Evolutionary conservation across 2,113 vertebrate genomes (phyloP), one percentile per base, ranked within the genome.

Genomic region (Vulpes ferrilata): DNA sequence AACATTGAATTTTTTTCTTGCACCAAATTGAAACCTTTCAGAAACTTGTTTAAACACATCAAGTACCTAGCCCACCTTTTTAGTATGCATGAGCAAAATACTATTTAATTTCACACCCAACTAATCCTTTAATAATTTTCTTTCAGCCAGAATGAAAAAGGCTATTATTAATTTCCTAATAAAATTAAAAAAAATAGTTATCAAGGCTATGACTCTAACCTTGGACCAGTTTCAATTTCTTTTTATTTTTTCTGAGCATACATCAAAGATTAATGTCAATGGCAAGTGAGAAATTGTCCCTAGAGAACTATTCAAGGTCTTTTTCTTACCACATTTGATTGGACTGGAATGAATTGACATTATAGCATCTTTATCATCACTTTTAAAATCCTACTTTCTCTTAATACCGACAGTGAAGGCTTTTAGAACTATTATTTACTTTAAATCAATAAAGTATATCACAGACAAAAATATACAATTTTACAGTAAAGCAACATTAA

Each of bases 71-170:
- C 53, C 92, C n/a, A 90, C 78, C 76, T 98, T 98, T 98, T 98
- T 95, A 98, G 96, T 93, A 97, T 97, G 97, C 96, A 98, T 97
- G 96, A 98, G 95, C 96, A 98, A 99, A 99, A 97, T 97, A 87
- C 82, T 98, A 98, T 98, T 98, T 98, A 98, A 99, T 99, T 99
- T 99, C 98, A 99, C 97, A 99, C 97, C 98, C 97, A 98, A 95
- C 96, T 98, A 99, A 98, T 98, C 95, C 69, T 98, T 99, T 97
- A 98, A 98, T 95, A 99, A 98, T 98, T 98, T 98, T 97, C 92
- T 98, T 99, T 98, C 96, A 97, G 85, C 80, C 78, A 98, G 97
- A 98, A 97, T 98, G 98, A 97, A 98, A 99, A 98, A 98, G 67
- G 78, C 95, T 97, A 95, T 98, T 98, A 97, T 98, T 98, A 98